phyloP scores from a whole-genome alignment of 2,888 invertebrate species.

The Macaria liturata region DNA sequence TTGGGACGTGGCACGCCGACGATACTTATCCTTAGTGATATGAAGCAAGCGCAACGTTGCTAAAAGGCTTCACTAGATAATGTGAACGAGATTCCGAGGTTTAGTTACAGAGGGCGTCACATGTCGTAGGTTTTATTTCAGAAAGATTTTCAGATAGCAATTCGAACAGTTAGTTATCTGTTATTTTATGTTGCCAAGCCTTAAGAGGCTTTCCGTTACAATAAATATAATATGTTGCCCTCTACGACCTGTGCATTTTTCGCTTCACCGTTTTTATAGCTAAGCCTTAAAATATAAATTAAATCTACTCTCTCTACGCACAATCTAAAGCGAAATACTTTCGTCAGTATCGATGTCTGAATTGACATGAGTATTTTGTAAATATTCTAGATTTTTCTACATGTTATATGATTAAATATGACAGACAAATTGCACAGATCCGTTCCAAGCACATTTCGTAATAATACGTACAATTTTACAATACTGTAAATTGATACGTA shows the following conservation, averaged over 20 bases:
- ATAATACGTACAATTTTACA: background rate
- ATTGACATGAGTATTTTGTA: constrained; percentile 17
- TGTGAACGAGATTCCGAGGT: background rate
- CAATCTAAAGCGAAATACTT: constrained; percentile 14
- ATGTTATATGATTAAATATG: background rate
- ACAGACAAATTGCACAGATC: no score
- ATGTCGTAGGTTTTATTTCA: no score
- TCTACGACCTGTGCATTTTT: no score
- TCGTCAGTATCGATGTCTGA: constrained; percentile 5
- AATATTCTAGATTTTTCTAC: constrained; percentile 4
- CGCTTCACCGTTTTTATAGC: no score
- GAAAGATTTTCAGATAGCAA: no score
- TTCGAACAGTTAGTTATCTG: background rate
- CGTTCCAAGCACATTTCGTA: background rate
- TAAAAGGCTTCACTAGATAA: constrained; percentile 9
- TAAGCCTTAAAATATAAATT: constrained; percentile 3
- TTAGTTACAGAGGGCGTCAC: no score
- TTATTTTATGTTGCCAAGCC: background rate
- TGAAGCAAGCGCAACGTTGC: constrained; percentile 70
- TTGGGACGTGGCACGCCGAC: constrained; percentile 23
- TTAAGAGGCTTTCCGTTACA: background rate
- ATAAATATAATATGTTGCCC: no score
- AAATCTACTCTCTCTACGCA: constrained; percentile 6
- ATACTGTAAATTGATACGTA: no score
- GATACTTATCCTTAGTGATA: constrained; percentile 76